These are phyloP conservation scores for Saccostrea echinata DNA, from an alignment of 1,140 invertebrate species.

Conservation along the genomic window DNA sequence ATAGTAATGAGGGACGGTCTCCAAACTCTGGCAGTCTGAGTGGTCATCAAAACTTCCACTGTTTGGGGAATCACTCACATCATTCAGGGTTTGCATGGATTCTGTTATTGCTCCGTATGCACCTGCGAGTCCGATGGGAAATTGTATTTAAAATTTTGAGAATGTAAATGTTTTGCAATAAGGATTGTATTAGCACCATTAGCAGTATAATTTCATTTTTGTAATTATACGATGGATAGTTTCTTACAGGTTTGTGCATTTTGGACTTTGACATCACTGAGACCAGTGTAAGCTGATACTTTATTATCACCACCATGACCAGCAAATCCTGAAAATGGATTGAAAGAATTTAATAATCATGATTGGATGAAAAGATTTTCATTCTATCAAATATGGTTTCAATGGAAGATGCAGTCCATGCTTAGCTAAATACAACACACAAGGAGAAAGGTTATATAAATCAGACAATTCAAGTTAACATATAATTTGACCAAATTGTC, in stretches of 20 bases:
- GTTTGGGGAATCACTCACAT: slow-evolving; percentile 64
- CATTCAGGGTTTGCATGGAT: slow-evolving; percentile 75
- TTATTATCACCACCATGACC: background rate
- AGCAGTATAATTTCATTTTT: background rate
- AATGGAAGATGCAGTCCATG: background rate
- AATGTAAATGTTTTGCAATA: too few species aligned
- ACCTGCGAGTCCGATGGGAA: slow-evolving; percentile 71
- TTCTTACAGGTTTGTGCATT: slow-evolving; percentile 21
- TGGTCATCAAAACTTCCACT: slow-evolving; percentile 82
- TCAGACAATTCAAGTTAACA: background rate
- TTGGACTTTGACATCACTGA: slow-evolving; percentile 12
- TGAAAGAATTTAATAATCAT: background rate
- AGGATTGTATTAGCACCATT: too few species aligned
- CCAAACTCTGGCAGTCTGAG: slow-evolving; percentile 87
- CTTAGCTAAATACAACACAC: background rate
- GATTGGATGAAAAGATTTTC: background rate
- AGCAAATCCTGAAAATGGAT: slow-evolving; percentile 3
- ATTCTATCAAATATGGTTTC: background rate
- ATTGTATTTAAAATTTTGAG: too few species aligned
- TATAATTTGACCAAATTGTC: background rate
- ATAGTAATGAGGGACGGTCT: slow-evolving; percentile 73
- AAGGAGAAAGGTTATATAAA: background rate
- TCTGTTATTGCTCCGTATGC: slow-evolving; percentile 79
- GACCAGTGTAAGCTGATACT: background rate
- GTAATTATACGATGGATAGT: background rate